Conservation (phyloP, 2,113 vertebrate species). For the Centrocercus urophasianus region DNA sequence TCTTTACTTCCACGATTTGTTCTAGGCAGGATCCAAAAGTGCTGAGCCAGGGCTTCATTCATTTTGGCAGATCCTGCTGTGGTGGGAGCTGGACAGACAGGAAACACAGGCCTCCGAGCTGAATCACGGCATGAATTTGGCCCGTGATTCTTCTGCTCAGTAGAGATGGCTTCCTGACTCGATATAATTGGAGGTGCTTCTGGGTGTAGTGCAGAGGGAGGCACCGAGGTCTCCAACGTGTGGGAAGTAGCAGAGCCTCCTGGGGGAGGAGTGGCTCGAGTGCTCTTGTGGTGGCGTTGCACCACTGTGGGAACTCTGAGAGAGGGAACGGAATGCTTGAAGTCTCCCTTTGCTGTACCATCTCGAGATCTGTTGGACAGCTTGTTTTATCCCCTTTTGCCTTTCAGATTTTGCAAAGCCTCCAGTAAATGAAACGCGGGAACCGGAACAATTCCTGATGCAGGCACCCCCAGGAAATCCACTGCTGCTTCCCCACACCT, state of each 20-base stretch:
- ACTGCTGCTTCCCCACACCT: conserved; percentile 83
- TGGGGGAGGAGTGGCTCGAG: neutral
- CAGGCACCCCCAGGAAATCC: conserved; percentile 84
- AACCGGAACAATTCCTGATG: conserved; percentile 81
- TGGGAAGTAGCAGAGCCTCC: neutral
- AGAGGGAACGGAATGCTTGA: neutral
- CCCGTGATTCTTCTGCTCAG: neutral
- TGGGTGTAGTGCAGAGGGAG: conserved; percentile 50
- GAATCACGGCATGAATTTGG: conserved; percentile 27
- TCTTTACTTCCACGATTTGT: conserved; percentile 37
- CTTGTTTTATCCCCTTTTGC: conserved; percentile 14
- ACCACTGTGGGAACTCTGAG: neutral
- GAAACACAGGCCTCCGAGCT: conserved; percentile 46
- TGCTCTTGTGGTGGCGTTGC: neutral
- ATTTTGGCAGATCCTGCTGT: conserved; percentile 52
- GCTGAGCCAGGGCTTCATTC: conserved; percentile 19
- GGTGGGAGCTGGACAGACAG: conserved; percentile 65
- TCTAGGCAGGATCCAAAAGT: conserved; percentile 54
- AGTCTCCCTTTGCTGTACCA: neutral
- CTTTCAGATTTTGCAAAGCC: conserved; percentile 83
- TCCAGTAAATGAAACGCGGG: conserved; percentile 77
- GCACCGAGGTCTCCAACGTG: neutral
- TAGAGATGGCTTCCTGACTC: conserved; percentile 1
- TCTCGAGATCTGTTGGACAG: neutral
- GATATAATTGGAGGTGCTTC: conserved; percentile 25